Evolutionary conservation across 2,113 vertebrate species (phyloP), one percentile per base, ranked within the genome.

Genomic region (Calypte anna): DNA sequence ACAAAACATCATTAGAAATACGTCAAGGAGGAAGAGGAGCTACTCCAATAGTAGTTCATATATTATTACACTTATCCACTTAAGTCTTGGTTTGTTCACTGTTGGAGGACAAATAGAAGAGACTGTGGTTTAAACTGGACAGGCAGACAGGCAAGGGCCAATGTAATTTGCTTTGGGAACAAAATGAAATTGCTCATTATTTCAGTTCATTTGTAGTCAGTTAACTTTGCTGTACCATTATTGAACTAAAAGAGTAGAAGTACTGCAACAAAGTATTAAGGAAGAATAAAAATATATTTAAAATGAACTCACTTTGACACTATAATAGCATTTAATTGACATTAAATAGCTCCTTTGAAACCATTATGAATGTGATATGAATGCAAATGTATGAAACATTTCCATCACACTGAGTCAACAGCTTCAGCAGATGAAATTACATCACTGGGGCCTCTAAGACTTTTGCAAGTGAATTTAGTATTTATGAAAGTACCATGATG

Each of bases 321-420:
- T 94, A 22, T 94, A 96, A 96, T 94, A 84, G 79, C 66, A 59
- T 91, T 95, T 97, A 96, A 97, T 96, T 97, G 96, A 66, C 86
- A 70, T 91, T 91, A 97, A 96, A 92, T 86, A 91, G 81, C 48
- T 90, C 86, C 62, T 82, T 82, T 72, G 81, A 69, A 91, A 78
- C 76, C 22, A 50, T 92, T 82, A 91, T 82, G 81, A 77, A 58
- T 75, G 79, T 33, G 62, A 75, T 84, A 77, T 48, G 94, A 96
- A 95, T 95, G 78, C 86, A 92, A 89, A 96, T 86, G 86, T 40
- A 24, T 84, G 88, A 95, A 97, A 95, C 73, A 36, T 66, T 96
- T 95, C 83, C 78, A 93, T 97, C 96, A 93, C 62, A 73, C 70
- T 93, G 88, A 92, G 94, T 96, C 97, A 96, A 97, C 93, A 96